A percentile compares a stretch with the other conserved stretches of the same genome.
phyloP scores from a whole-genome alignment of 2,113 vertebrate genomes.

The Dinomys branickii region DNA sequence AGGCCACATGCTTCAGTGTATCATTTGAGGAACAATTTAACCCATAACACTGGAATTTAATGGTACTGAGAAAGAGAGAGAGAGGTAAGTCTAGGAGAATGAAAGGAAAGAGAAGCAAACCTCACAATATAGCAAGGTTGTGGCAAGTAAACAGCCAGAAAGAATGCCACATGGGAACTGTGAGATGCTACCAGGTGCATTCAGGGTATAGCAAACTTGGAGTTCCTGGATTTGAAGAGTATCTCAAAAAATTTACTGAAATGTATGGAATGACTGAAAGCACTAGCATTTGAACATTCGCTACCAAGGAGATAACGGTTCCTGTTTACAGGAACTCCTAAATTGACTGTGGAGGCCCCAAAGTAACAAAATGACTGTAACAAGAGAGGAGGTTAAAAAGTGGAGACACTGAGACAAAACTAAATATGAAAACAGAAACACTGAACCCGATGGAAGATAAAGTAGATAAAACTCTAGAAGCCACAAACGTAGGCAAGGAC shows the following conservation, averaged over 20 bases:
- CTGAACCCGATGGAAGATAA: not conserved
- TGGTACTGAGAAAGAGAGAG: not conserved
- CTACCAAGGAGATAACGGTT: not conserved
- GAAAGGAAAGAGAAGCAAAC: not conserved
- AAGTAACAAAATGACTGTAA: not conserved
- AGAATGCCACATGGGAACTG: not conserved
- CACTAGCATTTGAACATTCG: not conserved
- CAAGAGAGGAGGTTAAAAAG: not conserved
- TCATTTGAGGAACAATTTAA: not conserved
- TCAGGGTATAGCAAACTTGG: not conserved
- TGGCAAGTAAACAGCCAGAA: not conserved
- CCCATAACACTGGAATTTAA: not conserved
- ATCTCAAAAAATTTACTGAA: conserved; percentile 8
- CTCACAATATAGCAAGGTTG: not conserved
- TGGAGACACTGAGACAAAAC: not conserved
- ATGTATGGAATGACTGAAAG: not conserved
- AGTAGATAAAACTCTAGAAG: not conserved
- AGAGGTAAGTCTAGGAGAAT: not conserved
- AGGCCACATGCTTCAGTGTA: not conserved
- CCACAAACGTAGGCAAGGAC: not conserved
- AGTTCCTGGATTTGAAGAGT: not conserved
- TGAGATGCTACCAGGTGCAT: not conserved
- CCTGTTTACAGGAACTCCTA: not conserved
- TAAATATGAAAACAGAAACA: not conserved
- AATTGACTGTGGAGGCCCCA: not conserved